Conservation (phyloP, 2,888 invertebrate genomes). For the Sialis lutaria region DNA sequence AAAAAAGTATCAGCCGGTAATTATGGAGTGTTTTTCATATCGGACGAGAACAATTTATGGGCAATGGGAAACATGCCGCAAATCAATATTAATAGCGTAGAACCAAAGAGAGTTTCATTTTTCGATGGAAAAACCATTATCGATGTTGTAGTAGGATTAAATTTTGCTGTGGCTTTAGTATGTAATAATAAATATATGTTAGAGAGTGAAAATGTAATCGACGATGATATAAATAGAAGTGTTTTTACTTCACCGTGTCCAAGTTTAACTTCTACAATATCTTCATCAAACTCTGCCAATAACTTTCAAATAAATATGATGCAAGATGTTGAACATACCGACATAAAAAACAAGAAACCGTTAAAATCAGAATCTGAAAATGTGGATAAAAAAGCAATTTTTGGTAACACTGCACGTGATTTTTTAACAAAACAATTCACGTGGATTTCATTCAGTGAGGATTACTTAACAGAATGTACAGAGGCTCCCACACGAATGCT, state of each 20-base stretch:
- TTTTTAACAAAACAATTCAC: constrained; percentile 57
- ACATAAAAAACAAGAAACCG: not conserved
- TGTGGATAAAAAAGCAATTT: constrained; percentile 32
- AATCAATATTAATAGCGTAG: constrained; percentile 36
- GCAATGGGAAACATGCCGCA: constrained; percentile 50
- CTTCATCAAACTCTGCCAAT: constrained; percentile 30
- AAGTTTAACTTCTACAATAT: constrained; percentile 38
- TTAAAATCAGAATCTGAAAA: constrained; percentile 2
- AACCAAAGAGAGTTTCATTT: constrained; percentile 45
- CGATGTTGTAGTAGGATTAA: constrained; percentile 53
- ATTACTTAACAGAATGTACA: constrained; percentile 44
- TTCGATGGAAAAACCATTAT: constrained; percentile 50
- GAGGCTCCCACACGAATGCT: constrained; percentile 49
- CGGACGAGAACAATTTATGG: constrained; percentile 50
- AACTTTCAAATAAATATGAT: constrained; percentile 25
- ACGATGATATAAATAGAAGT: constrained; percentile 42
- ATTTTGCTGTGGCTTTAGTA: constrained; percentile 60
- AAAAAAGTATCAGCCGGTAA: too few relatives aligned
- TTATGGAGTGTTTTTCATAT: constrained; percentile 31
- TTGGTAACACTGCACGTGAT: constrained; percentile 62
- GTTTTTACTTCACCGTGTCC: constrained; percentile 48
- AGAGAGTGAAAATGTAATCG: constrained; percentile 30
- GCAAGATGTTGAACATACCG: not conserved
- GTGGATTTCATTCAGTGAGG: constrained; percentile 53
- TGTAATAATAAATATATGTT: constrained; percentile 29